phyloP scores from a whole-genome alignment of 2,113 vertebrate species.

The Peromyscus maniculatus region DNA sequence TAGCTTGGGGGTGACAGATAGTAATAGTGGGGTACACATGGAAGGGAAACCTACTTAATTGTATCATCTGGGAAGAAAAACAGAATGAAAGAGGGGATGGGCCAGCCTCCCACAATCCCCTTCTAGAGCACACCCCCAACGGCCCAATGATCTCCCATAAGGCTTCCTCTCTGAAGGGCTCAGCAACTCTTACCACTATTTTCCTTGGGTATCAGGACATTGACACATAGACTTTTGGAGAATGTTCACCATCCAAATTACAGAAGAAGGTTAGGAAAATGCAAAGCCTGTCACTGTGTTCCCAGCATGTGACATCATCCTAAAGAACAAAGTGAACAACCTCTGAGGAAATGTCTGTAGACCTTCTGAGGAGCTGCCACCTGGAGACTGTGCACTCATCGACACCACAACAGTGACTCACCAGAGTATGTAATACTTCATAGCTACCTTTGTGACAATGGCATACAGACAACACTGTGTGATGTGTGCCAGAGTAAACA shows the following conservation, averaged over 20 bases:
- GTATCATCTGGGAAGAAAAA: not conserved
- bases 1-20: not conserved
- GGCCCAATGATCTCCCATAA: not conserved
- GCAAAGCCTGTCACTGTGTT: not conserved
- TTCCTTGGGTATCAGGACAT: no score
- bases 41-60: not conserved
- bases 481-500: slow-evolving; percentile 27
- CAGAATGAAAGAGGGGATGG: not conserved
- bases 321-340: not conserved
- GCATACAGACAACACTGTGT: slow-evolving; percentile 20
- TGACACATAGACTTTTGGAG: not conserved
- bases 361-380: not conserved
- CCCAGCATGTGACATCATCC: not conserved
- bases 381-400: not conserved
- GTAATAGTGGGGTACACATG: not conserved
- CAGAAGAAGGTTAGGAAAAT: not conserved
- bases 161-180: not conserved
- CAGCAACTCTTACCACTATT: not conserved
- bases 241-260: not conserved
- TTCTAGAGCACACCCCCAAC: not conserved
- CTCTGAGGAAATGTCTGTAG: not conserved
- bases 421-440: not conserved
- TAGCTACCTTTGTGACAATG: slow-evolving; percentile 19
- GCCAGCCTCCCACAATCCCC: no score
- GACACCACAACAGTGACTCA: not conserved